Conservation (phyloP, 2,113 vertebrate genomes). For the Illadopsis cleaveri region DNA sequence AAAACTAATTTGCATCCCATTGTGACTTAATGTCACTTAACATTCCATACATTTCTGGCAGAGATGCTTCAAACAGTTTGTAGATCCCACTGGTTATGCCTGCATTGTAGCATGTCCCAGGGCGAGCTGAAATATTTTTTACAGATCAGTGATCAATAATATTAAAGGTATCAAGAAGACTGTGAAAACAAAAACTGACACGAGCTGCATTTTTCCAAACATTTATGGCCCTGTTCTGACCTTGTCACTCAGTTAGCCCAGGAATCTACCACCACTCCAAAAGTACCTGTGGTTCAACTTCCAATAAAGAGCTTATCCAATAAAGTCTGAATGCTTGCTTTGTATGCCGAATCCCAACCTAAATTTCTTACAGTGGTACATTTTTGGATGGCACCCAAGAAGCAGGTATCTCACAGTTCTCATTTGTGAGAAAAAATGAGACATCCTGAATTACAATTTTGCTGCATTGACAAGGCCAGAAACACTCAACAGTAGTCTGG, state of each 20-base stretch:
- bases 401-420: not conserved
- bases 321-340: not conserved
- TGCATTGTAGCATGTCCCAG: not conserved
- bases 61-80: not conserved
- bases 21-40: conserved; percentile 21
- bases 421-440: not conserved
- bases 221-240: not conserved
- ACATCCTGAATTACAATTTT: not conserved
- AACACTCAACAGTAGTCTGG: not conserved
- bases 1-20: conserved; percentile 21
- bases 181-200: not conserved
- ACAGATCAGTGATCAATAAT: not conserved
- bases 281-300: not conserved
- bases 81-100: not conserved
- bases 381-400: not conserved
- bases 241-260: not conserved
- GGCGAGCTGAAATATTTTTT: not conserved
- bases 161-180: not conserved
- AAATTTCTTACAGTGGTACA: not conserved
- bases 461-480: not conserved
- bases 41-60: not conserved
- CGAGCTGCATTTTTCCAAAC: not conserved
- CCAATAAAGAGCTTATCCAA: not conserved
- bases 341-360: not conserved
- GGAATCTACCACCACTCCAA: not conserved